phyloP scores from a whole-genome alignment of 2,113 vertebrate species.

The Toxotes jaculatrix region DNA sequence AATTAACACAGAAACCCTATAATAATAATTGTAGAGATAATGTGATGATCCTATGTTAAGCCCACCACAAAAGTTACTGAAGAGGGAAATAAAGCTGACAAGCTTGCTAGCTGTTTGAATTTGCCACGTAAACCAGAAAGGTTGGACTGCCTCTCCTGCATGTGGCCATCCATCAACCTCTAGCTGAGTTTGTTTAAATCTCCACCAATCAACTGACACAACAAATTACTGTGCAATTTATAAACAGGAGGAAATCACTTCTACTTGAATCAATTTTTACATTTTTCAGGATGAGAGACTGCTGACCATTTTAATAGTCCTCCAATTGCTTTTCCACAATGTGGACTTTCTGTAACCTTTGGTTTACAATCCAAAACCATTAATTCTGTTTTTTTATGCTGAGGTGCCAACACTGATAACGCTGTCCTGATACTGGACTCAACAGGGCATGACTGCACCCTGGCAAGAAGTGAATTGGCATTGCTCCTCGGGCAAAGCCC shows the following conservation, averaged over 20 bases:
- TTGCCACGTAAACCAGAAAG: constrained; percentile 22
- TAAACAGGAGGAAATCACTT: constrained; percentile 50
- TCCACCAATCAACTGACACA: constrained; percentile 44
- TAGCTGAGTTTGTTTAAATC: constrained; percentile 46
- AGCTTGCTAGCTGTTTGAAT: constrained; percentile 21
- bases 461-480: not conserved
- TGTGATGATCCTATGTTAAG: too few relatives aligned
- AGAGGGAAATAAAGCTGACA: not conserved
- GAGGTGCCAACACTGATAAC: constrained; percentile 33
- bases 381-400: constrained; percentile 21
- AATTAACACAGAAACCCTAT: too few relatives aligned
- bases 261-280: constrained; percentile 12
- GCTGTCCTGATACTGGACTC: not conserved
- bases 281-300: constrained; percentile 21
- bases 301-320: constrained; percentile 27
- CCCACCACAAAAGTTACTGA: too few relatives aligned
- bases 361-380: constrained; percentile 16
- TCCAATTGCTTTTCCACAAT: constrained; percentile 9
- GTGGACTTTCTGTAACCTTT: constrained; percentile 13
- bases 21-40: too few relatives aligned
- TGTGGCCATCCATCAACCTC: constrained; percentile 59
- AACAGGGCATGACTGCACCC: constrained; percentile 11
- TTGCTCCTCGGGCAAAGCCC: not conserved
- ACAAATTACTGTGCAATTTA: constrained; percentile 52
- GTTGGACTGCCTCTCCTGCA: constrained; percentile 9